Evolutionary conservation across 2,113 vertebrate genomes (phyloP).

Genomic region (Pantherophis guttatus): DNA sequence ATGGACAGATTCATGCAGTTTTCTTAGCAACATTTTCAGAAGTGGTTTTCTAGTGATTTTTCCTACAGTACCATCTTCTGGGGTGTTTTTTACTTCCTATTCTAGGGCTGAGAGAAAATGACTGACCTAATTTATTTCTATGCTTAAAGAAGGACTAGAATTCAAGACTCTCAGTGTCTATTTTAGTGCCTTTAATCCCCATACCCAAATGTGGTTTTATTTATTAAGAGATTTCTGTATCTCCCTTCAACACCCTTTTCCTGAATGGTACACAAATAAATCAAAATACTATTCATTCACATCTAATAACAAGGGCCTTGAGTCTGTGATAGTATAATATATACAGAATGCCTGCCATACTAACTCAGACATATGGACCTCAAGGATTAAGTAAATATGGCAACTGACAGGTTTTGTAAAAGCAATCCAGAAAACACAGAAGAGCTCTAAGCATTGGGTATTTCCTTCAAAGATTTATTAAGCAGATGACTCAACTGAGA

Average conservation of each 20-base stretch:
- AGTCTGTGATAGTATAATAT: not conserved
- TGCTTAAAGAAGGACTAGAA: not conserved
- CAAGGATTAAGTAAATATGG: not conserved
- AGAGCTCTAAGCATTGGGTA: not conserved
- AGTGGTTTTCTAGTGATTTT: not conserved
- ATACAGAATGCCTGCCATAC: not conserved
- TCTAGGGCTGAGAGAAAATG: not conserved
- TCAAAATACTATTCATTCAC: not conserved
- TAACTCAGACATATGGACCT: not conserved
- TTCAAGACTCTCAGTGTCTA: not conserved
- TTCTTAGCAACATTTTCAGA: not conserved
- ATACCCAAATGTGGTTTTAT: not conserved
- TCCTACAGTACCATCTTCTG: not conserved
- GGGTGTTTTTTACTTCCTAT: not conserved
- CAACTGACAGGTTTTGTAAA: not conserved
- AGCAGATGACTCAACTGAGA: not conserved
- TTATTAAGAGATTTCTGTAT: not conserved
- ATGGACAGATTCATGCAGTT: not conserved
- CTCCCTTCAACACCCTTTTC: not conserved
- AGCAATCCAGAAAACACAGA: not conserved
- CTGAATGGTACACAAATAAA: not conserved
- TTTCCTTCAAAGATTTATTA: not conserved
- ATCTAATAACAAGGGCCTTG: not conserved
- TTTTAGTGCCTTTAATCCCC: not conserved
- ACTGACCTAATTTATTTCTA: not conserved